These are phyloP conservation scores for Varanus komodoensis DNA, from an alignment of 2,113 vertebrate genomes.

Conservation along the genomic window DNA sequence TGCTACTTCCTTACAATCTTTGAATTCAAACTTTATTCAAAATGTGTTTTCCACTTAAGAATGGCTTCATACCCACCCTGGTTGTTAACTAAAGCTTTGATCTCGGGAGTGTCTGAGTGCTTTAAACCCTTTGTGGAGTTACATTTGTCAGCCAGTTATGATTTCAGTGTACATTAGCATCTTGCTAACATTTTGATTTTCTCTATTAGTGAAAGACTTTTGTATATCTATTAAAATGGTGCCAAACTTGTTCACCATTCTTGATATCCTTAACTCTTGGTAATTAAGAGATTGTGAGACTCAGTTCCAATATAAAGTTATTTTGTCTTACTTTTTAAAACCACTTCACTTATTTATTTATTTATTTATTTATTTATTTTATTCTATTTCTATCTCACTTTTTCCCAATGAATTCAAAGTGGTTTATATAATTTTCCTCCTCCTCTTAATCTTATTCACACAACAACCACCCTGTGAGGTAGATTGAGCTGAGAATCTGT, in stretches of 20 bases:
- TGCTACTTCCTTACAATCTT: conserved; percentile 12
- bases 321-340: neutral
- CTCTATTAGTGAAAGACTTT: neutral
- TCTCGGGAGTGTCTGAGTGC: neutral
- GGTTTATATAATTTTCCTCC: too few relatives aligned
- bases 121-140: neutral
- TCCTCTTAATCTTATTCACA: too few relatives aligned
- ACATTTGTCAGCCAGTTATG: neutral
- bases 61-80: neutral
- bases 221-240: neutral
- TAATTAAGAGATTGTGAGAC: neutral
- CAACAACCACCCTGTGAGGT: too few relatives aligned
- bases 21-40: conserved; percentile 18
- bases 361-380: too few relatives aligned
- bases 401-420: too few relatives aligned
- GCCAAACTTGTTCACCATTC: neutral
- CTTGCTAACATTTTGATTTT: neutral
- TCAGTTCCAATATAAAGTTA: neutral
- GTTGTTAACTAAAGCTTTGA: conserved; percentile 12
- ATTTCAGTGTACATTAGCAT: conserved; percentile 10
- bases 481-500: too few relatives aligned
- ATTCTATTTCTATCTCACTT: too few relatives aligned
- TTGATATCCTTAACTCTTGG: neutral
- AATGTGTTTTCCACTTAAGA: conserved; percentile 16
- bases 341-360: too few relatives aligned